Conservation (phyloP, 2,113 vertebrate genomes). For the Isurus oxyrinchus region DNA sequence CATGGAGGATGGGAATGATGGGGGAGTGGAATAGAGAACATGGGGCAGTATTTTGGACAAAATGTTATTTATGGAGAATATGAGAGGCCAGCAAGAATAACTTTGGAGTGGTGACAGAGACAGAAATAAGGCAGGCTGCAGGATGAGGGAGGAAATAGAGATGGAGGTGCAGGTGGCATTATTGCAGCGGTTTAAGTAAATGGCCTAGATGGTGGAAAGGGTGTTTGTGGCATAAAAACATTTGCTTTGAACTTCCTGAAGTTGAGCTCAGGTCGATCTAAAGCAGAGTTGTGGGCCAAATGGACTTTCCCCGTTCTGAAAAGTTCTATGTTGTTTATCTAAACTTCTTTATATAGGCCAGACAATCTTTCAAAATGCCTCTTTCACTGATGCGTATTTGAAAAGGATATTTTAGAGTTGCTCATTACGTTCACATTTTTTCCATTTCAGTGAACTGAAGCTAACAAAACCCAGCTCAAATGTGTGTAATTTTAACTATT, state of each 20-base stretch:
- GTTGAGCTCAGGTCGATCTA: background rate
- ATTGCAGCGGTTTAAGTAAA: background rate
- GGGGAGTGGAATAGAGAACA: too few relatives aligned
- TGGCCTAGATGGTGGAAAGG: background rate
- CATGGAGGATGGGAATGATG: too few relatives aligned
- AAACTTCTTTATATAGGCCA: background rate
- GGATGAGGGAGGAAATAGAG: background rate
- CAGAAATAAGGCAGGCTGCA: background rate
- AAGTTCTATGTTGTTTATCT: background rate
- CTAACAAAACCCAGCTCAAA: background rate
- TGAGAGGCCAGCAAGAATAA: background rate
- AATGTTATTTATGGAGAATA: background rate
- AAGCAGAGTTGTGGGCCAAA: background rate
- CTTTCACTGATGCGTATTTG: background rate
- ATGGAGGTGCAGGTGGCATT: background rate
- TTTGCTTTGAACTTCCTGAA: background rate
- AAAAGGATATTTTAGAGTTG: background rate
- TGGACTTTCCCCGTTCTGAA: background rate
- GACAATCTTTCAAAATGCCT: background rate
- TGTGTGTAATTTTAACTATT: background rate
- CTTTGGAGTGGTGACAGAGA: background rate
- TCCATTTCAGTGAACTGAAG: background rate
- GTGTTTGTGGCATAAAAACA: background rate
- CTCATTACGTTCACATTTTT: background rate
- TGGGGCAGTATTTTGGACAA: background rate